phyloP scores from a whole-genome alignment of 2,888 invertebrate genomes.

The Ophonus ardosiacus region DNA sequence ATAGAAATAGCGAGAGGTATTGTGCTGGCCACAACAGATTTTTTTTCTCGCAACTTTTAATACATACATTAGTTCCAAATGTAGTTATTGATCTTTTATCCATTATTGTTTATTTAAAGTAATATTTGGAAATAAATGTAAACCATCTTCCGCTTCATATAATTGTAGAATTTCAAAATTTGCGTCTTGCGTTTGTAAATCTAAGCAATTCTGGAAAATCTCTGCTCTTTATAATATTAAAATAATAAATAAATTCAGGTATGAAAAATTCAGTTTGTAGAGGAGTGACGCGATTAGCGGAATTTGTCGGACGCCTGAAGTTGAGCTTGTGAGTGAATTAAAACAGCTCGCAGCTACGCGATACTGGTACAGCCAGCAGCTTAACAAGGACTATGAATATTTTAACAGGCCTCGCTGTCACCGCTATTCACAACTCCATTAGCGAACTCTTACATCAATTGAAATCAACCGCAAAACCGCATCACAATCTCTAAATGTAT shows the following conservation, averaged over 20 bases:
- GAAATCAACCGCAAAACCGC: slow-evolving; percentile 36
- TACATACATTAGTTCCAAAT: no score
- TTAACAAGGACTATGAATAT: slow-evolving; percentile 55
- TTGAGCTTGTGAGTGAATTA: slow-evolving; percentile 6
- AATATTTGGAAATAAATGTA: no score
- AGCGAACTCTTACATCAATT: slow-evolving; percentile 49
- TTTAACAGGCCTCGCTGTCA: slow-evolving; percentile 50
- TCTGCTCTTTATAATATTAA: background rate
- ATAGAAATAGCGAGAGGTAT: no score
- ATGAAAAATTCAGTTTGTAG: background rate
- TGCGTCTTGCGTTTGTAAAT: no score
- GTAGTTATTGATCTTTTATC: no score
- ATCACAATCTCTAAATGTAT: background rate
- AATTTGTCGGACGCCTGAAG: background rate
- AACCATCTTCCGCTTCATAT: no score
- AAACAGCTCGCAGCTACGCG: slow-evolving; percentile 15
- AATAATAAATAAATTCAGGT: background rate
- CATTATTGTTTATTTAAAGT: no score
- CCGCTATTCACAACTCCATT: slow-evolving; percentile 52
- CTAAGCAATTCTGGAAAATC: no score
- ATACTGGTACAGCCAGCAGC: background rate
- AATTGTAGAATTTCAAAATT: no score
- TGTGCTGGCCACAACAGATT: no score
- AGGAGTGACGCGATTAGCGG: background rate
- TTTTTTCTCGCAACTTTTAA: no score